Evolutionary conservation across 1,140 invertebrate genomes (phyloP).

Genomic region (Sipha flava): DNA sequence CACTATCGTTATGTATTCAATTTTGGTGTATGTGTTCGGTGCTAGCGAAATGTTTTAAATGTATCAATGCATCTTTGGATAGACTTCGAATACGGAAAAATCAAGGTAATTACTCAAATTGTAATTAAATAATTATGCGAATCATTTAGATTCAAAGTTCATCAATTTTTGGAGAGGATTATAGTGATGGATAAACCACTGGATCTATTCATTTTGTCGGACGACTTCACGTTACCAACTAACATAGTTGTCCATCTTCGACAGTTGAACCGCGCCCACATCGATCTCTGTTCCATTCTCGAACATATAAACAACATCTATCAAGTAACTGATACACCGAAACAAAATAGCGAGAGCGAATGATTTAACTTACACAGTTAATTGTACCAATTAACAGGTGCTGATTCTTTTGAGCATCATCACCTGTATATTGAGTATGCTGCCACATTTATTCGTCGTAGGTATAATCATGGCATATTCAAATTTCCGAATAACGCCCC

Average conservation of each 20-base stretch:
- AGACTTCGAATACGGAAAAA: conserved; percentile 2
- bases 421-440: not conserved
- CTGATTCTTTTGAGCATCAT: conserved; percentile 8
- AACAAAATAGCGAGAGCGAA: not conserved
- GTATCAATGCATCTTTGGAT: not conserved
- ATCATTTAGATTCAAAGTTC: no score
- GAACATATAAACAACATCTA: conserved; percentile 15
- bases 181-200: not conserved
- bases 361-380: not conserved
- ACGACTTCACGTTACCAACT: not conserved
- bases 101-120: not conserved
- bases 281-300: conserved; percentile 12
- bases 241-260: not conserved
- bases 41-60: conserved; percentile 9
- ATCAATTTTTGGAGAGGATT: not conserved
- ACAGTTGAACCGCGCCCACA: not conserved
- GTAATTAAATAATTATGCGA: no score
- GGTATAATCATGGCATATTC: conserved; percentile 27
- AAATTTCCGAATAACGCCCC: conserved; percentile 27
- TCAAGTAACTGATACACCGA: not conserved
- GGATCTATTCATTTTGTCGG: not conserved
- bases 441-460: conserved; percentile 27
- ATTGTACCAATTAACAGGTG: not conserved
- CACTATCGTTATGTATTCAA: conserved; percentile 12
- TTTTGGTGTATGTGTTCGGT: conserved; percentile 20